phyloP scores from a whole-genome alignment of 2,113 vertebrate genomes.

The Planiliza haematocheilus region DNA sequence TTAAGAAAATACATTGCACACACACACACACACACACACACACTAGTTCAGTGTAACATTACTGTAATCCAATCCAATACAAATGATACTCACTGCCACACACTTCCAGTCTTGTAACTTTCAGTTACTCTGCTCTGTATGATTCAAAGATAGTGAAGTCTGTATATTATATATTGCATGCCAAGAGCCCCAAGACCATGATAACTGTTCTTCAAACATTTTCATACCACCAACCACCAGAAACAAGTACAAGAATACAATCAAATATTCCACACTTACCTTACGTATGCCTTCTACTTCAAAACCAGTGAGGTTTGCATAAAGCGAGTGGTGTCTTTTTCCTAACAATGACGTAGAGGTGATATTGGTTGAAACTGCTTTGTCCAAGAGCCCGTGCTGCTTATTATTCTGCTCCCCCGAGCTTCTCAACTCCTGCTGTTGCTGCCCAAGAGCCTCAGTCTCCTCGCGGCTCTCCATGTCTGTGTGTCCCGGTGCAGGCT shows the following conservation, averaged over 20 bases:
- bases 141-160: too few relatives aligned
- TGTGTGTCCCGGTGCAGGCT: slow-evolving; percentile 52
- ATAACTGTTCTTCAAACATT: background rate
- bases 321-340: slow-evolving; percentile 83
- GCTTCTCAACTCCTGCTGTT: slow-evolving; percentile 48
- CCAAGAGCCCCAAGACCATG: too few relatives aligned
- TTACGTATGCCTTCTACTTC: slow-evolving; percentile 74
- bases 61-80: slow-evolving; percentile 3
- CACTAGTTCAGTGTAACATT: slow-evolving; percentile 2
- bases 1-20: background rate
- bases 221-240: background rate
- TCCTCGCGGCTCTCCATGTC: slow-evolving; percentile 57
- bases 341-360: slow-evolving; percentile 68
- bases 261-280: slow-evolving; percentile 66
- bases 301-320: slow-evolving; percentile 80
- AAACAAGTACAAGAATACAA: background rate
- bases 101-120: slow-evolving; percentile 8
- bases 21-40: background rate
- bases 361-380: slow-evolving; percentile 42
- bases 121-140: too few relatives aligned
- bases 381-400: slow-evolving; percentile 32
- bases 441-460: slow-evolving; percentile 51
- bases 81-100: background rate
- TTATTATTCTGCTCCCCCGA: slow-evolving; percentile 44
- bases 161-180: background rate